Evolutionary conservation across 2,888 invertebrate species (phyloP), one percentile per base, ranked within the genome.

Genomic region (Eupithecia exiguata): DNA sequence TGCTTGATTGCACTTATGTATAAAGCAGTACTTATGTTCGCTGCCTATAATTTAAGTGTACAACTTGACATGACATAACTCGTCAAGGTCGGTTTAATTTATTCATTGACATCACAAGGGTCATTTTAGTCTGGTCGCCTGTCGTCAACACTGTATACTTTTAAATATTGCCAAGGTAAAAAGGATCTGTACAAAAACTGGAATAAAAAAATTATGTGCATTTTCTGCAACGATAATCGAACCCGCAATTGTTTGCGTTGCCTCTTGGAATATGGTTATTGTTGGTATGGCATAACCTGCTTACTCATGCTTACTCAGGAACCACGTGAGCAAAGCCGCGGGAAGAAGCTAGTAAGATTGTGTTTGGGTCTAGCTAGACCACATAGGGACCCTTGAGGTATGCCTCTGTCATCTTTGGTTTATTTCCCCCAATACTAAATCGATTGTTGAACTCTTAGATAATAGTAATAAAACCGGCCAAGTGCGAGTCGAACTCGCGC

Each of bases 91-190:
- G 6, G 25, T 21, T 38, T 65, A 38, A 65, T 25, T 38, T 66
- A 68, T 38, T 68, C 35, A 40, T 40, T 30, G 43, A 43, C 68
- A 68, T 68, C 25, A 30, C 67, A 71, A 35, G 69, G 68, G 68
- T 68, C 38, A 46, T 12, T 62, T 43, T 40, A 40, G 66, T 40
- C 10, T 66, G 66, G 36, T 36, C 38, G n/a, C 38, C 40, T 21
- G 21, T n/a, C 66, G 18, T 66, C 21, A 10, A 65, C 25, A 16
- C 40, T 40, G 21, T 6, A 43, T 40, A 66, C 40, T 14, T 12
- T 66, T 21, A 25, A 66, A 66, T 14, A 38, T 40, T 38, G 2
- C 40, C 21, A 14, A 25, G 40, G 40, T 38, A 21, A 12, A 4
- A 10, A 58, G 10, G 21, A 25, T 0, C 25, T 21, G n/a, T 25